A percentile compares a stretch with the other conserved stretches of the same genome.
Evolutionary conservation across 1,140 invertebrate genomes (phyloP).

Genomic region (Periplaneta americana): DNA sequence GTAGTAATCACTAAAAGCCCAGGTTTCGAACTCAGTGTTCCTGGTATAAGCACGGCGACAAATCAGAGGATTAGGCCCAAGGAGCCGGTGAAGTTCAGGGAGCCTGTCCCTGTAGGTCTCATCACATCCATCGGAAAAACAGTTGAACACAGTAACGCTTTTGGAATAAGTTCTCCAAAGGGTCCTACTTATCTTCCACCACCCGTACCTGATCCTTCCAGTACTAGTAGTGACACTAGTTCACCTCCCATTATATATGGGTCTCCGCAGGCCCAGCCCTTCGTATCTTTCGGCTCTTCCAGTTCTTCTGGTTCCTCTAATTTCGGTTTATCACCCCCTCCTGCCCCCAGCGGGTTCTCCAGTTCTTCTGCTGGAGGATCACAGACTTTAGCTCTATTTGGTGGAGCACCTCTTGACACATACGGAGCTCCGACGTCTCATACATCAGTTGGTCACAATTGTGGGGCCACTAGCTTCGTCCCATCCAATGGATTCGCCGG

Average conservation of each 20-base stretch:
- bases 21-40: constrained; percentile 15
- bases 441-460: neutral
- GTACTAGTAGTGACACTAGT: neutral
- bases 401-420: neutral
- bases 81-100: constrained; percentile 53
- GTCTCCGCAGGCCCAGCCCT: constrained; percentile 3
- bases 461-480: constrained; percentile 14
- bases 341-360: neutral
- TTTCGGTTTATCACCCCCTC: neutral
- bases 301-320: neutral
- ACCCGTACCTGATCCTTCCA: constrained; percentile 44
- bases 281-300: neutral
- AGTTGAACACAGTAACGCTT: constrained; percentile 1
- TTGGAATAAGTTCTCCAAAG: constrained; percentile 28
- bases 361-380: neutral
- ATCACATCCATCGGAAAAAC: constrained; percentile 51
- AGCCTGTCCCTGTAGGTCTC: constrained; percentile 59
- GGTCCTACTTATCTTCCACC: constrained; percentile 56
- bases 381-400: neutral
- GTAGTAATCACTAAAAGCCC: constrained; percentile 29
- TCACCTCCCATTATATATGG: constrained; percentile 16
- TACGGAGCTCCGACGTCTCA: constrained; percentile 5
- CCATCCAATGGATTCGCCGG: constrained; percentile 11
- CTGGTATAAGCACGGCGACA: constrained; percentile 33
- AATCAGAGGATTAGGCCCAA: constrained; percentile 6